Conservation (phyloP, 2,797 vertebrate species). For the Phyllotis vaccarum region DNA sequence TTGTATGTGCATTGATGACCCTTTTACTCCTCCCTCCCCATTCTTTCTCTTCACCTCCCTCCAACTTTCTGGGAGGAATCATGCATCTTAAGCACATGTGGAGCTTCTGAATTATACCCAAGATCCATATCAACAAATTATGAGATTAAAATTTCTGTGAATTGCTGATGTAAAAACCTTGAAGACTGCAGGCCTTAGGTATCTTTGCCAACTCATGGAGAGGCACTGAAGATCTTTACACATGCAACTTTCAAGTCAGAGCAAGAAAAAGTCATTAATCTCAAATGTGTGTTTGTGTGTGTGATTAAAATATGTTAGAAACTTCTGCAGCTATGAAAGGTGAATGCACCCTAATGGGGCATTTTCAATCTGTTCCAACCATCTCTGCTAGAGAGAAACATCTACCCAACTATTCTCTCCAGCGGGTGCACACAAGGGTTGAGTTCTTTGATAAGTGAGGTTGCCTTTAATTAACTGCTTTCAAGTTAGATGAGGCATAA, state of each 20-base stretch:
- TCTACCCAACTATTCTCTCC: neutral
- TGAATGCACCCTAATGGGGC: neutral
- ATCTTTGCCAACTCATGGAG: neutral
- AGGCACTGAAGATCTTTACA: neutral
- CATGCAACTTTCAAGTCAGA: neutral
- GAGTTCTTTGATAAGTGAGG: neutral
- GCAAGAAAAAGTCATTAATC: constrained; percentile 49
- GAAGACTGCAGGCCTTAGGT: neutral
- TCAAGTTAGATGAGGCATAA: neutral
- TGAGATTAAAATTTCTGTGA: neutral
- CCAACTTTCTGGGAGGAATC: neutral
- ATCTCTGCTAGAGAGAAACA: neutral
- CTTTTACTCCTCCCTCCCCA: fast-evolving
- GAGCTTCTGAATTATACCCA: neutral
- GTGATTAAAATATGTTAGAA: constrained; percentile 31
- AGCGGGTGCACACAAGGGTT: neutral
- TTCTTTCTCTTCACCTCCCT: neutral
- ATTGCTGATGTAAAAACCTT: neutral
- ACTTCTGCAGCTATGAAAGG: neutral
- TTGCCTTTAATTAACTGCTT: constrained; percentile 5
- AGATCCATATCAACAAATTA: neutral
- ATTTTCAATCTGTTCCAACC: constrained; percentile 40
- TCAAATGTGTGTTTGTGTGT: neutral
- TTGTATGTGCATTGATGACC: neutral
- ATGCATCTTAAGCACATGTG: neutral